Conservation (phyloP, 2,113 vertebrate genomes). For the Silurus meridionalis region DNA sequence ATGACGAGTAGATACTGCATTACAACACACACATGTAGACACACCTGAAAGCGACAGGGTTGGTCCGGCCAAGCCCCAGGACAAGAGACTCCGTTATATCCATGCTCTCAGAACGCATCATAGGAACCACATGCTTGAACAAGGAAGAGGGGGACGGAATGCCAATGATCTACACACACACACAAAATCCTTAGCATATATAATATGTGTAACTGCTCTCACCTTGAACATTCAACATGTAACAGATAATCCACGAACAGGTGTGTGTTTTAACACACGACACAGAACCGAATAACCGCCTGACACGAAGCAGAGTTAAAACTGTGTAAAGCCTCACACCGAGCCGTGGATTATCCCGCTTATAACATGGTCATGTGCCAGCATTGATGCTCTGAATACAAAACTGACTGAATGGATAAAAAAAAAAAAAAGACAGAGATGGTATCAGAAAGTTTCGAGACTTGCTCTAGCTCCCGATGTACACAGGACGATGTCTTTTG, state of each 20-base stretch:
- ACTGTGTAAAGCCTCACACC: too few species aligned
- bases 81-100: slow-evolving; percentile 99
- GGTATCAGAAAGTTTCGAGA: too few species aligned
- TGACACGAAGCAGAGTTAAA: too few species aligned
- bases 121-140: slow-evolving; percentile 98
- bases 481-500: too few species aligned
- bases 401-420: too few species aligned
- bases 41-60: slow-evolving; percentile 93
- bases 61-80: slow-evolving; percentile 98
- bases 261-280: too few species aligned
- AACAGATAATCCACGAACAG: not conserved
- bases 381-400: too few species aligned
- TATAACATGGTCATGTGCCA: too few species aligned
- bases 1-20: not conserved
- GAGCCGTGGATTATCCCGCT: too few species aligned
- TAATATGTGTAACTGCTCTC: not conserved
- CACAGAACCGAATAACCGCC: too few species aligned
- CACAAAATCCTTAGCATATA: not conserved
- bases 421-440: too few species aligned
- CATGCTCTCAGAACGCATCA: slow-evolving; percentile 99
- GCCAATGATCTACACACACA: slow-evolving; percentile 83
- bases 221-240: not conserved
- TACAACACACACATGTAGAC: not conserved
- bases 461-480: too few species aligned
- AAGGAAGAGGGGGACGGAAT: slow-evolving; percentile 94